These are phyloP conservation scores for Vidua macroura DNA, from an alignment of 2,113 vertebrate species.

Conservation along the genomic window DNA sequence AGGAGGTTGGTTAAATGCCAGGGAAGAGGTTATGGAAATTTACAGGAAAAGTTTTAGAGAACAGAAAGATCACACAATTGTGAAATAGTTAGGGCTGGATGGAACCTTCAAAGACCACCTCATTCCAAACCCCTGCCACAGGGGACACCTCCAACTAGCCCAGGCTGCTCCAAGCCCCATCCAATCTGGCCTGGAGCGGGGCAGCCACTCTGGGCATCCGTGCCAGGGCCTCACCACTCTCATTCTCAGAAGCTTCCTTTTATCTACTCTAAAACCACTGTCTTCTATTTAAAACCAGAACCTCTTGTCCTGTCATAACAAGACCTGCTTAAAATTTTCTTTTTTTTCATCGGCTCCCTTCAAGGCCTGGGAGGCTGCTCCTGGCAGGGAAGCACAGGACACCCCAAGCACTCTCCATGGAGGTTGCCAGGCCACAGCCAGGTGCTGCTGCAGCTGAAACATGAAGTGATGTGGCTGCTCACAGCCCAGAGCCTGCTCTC, in stretches of 20 bases:
- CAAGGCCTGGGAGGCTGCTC: not conserved
- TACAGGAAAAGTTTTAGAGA: not conserved
- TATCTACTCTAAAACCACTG: not conserved
- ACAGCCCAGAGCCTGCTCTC: not conserved
- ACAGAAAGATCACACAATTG: not conserved
- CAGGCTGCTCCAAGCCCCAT: not conserved
- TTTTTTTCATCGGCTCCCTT: not conserved
- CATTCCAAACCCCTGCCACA: fast-evolving
- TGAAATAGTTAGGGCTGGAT: not conserved
- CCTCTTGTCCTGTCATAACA: not conserved
- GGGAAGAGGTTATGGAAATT: not conserved
- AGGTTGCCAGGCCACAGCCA: not conserved
- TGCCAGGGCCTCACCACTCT: not conserved
- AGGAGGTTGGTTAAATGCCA: not conserved
- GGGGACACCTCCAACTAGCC: not conserved
- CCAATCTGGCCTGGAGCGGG: not conserved
- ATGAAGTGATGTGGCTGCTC: not conserved
- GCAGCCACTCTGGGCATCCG: not conserved
- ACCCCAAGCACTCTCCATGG: fast-evolving
- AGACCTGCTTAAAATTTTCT: not conserved
- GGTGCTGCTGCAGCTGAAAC: not conserved
- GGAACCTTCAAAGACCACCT: not conserved
- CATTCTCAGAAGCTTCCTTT: not conserved
- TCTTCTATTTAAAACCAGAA: not conserved
- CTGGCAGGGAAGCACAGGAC: not conserved